Conservation (phyloP, 2,797 vertebrate genomes). For the Ficedula albicollis region DNA sequence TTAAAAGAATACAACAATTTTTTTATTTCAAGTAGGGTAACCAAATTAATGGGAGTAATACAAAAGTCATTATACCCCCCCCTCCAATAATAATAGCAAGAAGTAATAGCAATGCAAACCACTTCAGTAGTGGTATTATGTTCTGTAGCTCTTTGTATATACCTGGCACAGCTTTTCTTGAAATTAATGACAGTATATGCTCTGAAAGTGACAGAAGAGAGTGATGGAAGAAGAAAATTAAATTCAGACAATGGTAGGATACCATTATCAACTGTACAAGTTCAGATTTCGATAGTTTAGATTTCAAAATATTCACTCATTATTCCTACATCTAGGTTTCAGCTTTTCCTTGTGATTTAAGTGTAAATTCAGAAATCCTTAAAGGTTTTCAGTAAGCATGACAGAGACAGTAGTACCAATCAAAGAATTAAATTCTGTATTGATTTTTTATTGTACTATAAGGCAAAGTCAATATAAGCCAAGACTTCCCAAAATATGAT, state of each 20-base stretch:
- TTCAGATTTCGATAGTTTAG: background rate
- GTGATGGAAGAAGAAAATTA: slow-evolving; percentile 6
- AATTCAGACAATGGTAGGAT: background rate
- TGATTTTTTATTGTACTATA: background rate
- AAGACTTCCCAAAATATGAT: background rate
- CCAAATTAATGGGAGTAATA: background rate
- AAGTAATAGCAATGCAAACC: background rate
- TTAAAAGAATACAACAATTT: background rate
- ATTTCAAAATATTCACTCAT: background rate
- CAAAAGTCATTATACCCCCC: background rate
- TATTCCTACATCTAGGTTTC: background rate
- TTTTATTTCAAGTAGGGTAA: background rate
- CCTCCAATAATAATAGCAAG: background rate
- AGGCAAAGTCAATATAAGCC: background rate
- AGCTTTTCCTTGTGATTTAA: background rate
- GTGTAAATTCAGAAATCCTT: background rate
- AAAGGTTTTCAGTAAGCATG: background rate
- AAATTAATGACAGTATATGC: background rate
- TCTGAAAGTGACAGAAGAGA: background rate
- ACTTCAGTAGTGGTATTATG: background rate
- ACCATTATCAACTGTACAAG: background rate
- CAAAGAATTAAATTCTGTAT: background rate
- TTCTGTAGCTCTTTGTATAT: background rate
- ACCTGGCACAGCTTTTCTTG: background rate
- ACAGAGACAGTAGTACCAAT: background rate